phyloP scores from a whole-genome alignment of 2,113 vertebrate genomes.

The Orcinus orca region DNA sequence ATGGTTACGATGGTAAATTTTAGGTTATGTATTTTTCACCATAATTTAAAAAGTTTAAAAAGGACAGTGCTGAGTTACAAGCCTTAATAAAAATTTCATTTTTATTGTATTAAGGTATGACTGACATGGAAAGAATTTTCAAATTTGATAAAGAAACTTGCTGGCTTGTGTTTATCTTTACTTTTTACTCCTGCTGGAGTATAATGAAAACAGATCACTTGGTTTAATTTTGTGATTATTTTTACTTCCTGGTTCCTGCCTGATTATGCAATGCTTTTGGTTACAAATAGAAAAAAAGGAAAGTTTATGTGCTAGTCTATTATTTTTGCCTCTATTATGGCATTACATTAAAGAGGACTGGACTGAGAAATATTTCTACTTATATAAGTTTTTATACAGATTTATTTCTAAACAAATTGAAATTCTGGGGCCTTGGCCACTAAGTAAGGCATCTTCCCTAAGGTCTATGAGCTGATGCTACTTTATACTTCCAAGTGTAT shows the following conservation, averaged over 20 bases:
- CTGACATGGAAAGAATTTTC: slow-evolving; percentile 40
- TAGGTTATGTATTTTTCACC: background rate
- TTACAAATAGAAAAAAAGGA: slow-evolving; percentile 46
- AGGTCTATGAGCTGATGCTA: background rate
- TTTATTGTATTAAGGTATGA: slow-evolving; percentile 25
- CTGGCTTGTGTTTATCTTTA: slow-evolving; percentile 40
- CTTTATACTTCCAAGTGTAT: background rate
- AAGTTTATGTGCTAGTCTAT: background rate
- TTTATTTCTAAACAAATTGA: slow-evolving; percentile 30
- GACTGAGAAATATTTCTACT: slow-evolving; percentile 13
- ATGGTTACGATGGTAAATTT: background rate
- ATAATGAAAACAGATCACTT: slow-evolving; percentile 54
- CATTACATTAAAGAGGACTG: background rate
- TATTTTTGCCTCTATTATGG: background rate
- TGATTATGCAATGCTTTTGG: slow-evolving; percentile 50
- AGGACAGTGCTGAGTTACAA: background rate
- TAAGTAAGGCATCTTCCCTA: background rate
- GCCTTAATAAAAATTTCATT: background rate
- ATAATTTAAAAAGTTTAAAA: background rate
- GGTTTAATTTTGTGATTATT: slow-evolving; percentile 68
- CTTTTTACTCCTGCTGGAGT: slow-evolving; percentile 25
- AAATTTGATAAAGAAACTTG: slow-evolving; percentile 44
- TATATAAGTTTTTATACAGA: background rate
- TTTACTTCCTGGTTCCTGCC: slow-evolving; percentile 58
- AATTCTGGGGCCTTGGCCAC: background rate